Base-by-base conservation (phyloP, 2,797 vertebrate genomes). In the Aselliscus stoliczkanus region DNA sequence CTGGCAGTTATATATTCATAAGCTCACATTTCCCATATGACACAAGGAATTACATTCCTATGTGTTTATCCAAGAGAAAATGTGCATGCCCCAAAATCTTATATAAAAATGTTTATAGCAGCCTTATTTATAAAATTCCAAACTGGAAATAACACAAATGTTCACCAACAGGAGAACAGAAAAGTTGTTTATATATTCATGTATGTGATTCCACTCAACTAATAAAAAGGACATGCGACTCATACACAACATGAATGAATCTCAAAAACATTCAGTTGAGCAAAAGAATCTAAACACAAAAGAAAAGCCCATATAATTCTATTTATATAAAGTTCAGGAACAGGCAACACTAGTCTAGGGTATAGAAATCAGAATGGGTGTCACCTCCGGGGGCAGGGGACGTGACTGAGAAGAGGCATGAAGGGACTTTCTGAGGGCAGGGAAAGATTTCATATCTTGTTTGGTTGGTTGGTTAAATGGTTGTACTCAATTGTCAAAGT, bases 61-160 rank as follows among this genome's bases (percentile, higher is more conserved):
- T 86, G 17, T 85, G 50, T 82, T 89, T 94, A 88, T 23, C 17
- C 18, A 65, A 72, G 70, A 87, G 37, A 90, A 93, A 93, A 82
- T 50, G 15, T 60, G 9, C 37, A 12, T 82, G n/a, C 72, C 34
- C 27, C 31, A 82, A 58, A 72, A 69, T 88, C 21, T 87, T 87
- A 12, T 34, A 13, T 15, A 70, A 80, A 12, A 81, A 70, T 88
- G 29, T 73, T 64, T 5, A 56, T 27, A 54, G 56, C 7, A 60
- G 34, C 50, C n/a, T 93, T 79, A 73, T 58, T 85, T 58, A 70
- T 81, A 86, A 60, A 87, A 86, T 90, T n/a, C 39, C 34, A 92
- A 93, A 50, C 11, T 72, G 65, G 44, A 92, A 94, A 73, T 56
- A 73, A 73, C 14, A 31, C 17, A 76, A 75, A 39, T 88, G 5